Conservation (phyloP, 2,888 invertebrate genomes). For the Miltochrista miniata region DNA sequence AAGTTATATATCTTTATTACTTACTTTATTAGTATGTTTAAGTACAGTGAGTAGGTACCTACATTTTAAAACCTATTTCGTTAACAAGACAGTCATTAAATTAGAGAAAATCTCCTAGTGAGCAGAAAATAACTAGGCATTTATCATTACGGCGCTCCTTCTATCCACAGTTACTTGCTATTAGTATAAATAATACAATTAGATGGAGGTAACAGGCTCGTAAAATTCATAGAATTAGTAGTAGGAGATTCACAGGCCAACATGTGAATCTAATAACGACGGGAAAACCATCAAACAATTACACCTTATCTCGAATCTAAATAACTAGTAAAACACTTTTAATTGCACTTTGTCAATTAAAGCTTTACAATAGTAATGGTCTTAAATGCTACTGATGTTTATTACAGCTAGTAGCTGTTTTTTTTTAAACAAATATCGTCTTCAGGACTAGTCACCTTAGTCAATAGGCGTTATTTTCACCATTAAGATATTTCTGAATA, state of each 20-base stretch:
- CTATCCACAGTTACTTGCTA: slow-evolving; percentile 7
- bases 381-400: no score
- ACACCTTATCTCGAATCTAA: slow-evolving; percentile 45
- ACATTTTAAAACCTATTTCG: no score
- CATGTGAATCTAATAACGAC: slow-evolving; percentile 35
- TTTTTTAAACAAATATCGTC: no score
- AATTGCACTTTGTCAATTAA: slow-evolving; percentile 52
- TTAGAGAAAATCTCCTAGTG: background rate
- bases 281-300: slow-evolving; percentile 41
- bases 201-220: slow-evolving; percentile 18
- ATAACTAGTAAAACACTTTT: slow-evolving; percentile 45
- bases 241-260: slow-evolving; percentile 19
- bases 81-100: background rate
- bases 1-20: no score
- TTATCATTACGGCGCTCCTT: slow-evolving; percentile 1
- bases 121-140: background rate
- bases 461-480: no score
- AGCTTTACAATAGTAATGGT: slow-evolving; percentile 20
- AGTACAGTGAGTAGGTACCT: no score
- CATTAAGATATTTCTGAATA: no score
- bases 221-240: slow-evolving; percentile 18
- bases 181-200: slow-evolving; percentile 13
- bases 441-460: no score
- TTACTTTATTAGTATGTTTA: no score
- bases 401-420: no score